Percentiles rank a stretch among this genome's conserved stretches.
phyloP scores from a whole-genome alignment of 2,113 vertebrate genomes.

The Gopherus evgoodei region DNA sequence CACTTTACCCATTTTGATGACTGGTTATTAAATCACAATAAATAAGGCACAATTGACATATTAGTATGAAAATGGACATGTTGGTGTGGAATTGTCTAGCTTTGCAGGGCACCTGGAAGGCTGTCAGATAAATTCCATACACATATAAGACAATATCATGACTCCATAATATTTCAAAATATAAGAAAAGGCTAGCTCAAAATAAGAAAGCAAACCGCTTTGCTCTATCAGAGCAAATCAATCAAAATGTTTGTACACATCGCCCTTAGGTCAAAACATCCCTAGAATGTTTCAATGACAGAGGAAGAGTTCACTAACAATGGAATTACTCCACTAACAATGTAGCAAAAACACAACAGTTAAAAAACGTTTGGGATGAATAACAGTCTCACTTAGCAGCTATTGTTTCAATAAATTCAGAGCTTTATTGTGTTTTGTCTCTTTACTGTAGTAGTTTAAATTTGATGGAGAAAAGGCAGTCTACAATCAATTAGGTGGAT shows the following conservation, averaged over 20 bases:
- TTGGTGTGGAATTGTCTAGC: background rate
- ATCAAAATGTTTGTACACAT: constrained; percentile 9
- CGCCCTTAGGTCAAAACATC: constrained; percentile 46
- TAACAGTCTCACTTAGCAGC: constrained; percentile 18
- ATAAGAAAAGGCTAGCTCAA: constrained; percentile 53
- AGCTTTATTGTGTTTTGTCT: background rate
- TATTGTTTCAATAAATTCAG: constrained; percentile 8
- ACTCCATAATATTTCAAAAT: background rate
- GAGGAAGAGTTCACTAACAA: constrained; percentile 34
- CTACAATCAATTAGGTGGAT: constrained; percentile 53
- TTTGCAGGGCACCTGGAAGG: background rate
- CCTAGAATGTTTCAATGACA: constrained; percentile 17
- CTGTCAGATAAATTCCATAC: background rate
- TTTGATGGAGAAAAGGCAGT: constrained; percentile 44
- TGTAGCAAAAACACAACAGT: constrained; percentile 48
- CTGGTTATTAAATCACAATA: constrained; percentile 1
- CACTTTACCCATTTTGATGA: constrained; percentile 1
- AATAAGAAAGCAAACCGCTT: constrained; percentile 50
- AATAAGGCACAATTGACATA: background rate
- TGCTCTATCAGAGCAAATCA: constrained; percentile 37
- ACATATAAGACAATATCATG: background rate
- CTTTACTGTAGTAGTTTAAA: constrained; percentile 43
- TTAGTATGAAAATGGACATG: background rate
- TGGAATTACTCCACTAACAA: constrained; percentile 38
- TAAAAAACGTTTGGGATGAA: constrained; percentile 35